Conservation (phyloP, 2,888 invertebrate species). For the Arctia plantaginis region DNA sequence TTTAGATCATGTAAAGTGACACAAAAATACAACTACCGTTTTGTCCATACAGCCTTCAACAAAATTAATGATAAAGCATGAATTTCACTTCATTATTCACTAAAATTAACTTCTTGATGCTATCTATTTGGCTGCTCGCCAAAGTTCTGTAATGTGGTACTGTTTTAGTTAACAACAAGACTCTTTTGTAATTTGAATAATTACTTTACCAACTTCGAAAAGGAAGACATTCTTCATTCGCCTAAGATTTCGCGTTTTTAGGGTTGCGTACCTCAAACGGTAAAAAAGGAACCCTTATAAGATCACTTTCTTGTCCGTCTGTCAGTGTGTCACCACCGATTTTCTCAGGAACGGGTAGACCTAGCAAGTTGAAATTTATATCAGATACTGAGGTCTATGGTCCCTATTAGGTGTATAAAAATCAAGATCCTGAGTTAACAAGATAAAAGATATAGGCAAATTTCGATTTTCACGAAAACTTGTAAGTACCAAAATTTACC, state of each 20-base stretch:
- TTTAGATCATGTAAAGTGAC: not conserved
- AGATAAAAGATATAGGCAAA: no score
- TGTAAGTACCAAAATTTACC: no score
- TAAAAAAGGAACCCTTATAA: no score
- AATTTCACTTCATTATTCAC: slow-evolving; percentile 24
- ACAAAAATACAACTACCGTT: no score
- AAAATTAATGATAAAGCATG: slow-evolving; percentile 21
- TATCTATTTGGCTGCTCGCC: slow-evolving; percentile 35
- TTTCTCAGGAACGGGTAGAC: no score
- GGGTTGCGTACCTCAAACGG: not conserved
- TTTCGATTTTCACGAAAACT: no score
- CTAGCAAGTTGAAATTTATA: no score
- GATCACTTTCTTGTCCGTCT: no score
- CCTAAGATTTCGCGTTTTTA: not conserved
- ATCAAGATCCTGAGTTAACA: no score
- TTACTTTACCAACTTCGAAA: not conserved
- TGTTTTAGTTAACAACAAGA: slow-evolving; percentile 31
- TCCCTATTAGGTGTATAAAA: no score
- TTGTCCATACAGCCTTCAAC: slow-evolving; percentile 11
- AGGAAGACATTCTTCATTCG: not conserved
- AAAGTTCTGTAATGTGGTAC: slow-evolving; percentile 33
- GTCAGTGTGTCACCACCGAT: no score
- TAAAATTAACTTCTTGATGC: slow-evolving; percentile 44
- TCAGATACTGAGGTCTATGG: no score
- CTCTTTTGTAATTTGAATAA: not conserved